A percentile compares a stretch with the other conserved stretches of the same genome.
These are phyloP conservation scores for Scarus forsteni DNA, from an alignment of 2,797 vertebrate species.

Conservation along the genomic window DNA sequence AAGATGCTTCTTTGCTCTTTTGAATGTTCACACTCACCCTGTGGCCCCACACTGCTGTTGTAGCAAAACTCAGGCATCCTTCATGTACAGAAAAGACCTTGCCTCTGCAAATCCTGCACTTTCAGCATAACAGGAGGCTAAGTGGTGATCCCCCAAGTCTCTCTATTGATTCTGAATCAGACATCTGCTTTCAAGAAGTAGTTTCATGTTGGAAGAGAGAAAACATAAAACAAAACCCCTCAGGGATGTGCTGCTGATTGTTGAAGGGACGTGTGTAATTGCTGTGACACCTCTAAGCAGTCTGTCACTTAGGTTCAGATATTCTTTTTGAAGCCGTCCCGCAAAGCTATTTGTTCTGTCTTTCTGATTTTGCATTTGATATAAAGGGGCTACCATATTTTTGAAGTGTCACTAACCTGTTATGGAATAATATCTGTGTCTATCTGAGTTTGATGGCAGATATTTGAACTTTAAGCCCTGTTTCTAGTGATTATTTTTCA, in stretches of 20 bases:
- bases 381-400: conserved; percentile 3
- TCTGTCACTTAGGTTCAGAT: conserved; percentile 14
- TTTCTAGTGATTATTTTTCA: background rate
- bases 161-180: conserved; percentile 59
- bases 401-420: conserved; percentile 16
- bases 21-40: conserved; percentile 30
- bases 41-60: conserved; percentile 38
- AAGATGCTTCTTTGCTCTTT: conserved; percentile 14
- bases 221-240: conserved; percentile 56
- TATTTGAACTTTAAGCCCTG: background rate
- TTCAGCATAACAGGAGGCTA: conserved; percentile 43
- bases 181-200: conserved; percentile 53
- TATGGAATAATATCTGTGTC: background rate
- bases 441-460: background rate
- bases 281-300: conserved; percentile 43
- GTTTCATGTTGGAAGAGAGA: conserved; percentile 42
- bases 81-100: conserved; percentile 45
- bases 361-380: conserved; percentile 31
- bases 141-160: conserved; percentile 48
- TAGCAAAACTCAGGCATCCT: conserved; percentile 6
- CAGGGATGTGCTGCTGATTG: conserved; percentile 37
- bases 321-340: conserved; percentile 36
- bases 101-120: conserved; percentile 34
- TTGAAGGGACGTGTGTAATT: conserved; percentile 50
- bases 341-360: conserved; percentile 29